A percentile compares a stretch with the other conserved stretches of the same genome.
Conservation (phyloP, 2,888 invertebrate genomes). For the Drosophila colorata region DNA sequence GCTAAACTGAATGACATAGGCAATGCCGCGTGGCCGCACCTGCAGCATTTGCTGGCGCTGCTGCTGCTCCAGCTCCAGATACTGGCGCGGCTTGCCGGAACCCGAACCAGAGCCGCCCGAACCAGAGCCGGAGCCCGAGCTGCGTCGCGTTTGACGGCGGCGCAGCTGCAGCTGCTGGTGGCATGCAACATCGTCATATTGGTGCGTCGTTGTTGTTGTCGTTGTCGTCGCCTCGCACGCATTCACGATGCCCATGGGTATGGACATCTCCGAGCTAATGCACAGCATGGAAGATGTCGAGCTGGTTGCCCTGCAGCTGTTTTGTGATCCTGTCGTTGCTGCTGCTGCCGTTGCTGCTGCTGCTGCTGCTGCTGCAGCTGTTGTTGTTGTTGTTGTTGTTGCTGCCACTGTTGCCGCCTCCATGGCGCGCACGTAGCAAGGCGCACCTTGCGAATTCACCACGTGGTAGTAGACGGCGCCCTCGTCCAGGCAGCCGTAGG, state of each 20-base stretch:
- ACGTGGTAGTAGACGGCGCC: conserved; percentile 64
- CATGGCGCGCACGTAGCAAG: conserved; percentile 25
- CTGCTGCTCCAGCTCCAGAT: neutral
- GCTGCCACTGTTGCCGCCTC: conserved; percentile 16
- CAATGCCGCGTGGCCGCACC: conserved; percentile 80
- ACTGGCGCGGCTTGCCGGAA: neutral
- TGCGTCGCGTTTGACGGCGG: conserved; percentile 4
- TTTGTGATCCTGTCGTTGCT: neutral
- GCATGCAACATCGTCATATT: conserved; percentile 83
- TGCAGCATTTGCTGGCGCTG: conserved; percentile 60
- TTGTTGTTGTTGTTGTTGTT: neutral
- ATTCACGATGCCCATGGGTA: conserved; percentile 80
- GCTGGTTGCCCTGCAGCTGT: conserved; percentile 24
- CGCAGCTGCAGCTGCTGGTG: conserved; percentile 28
- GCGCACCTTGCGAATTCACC: conserved; percentile 30
- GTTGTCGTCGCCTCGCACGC: conserved; percentile 77
- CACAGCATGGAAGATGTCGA: conserved; percentile 80
- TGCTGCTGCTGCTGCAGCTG: neutral
- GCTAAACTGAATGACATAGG: conserved; percentile 82
- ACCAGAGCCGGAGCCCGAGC: neutral
- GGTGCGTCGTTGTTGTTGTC: conserved; percentile 83
- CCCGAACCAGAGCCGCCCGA: too few relatives aligned
- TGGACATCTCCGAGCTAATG: conserved; percentile 84
- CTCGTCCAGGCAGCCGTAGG: conserved; percentile 57
- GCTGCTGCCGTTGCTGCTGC: neutral